phyloP scores from a whole-genome alignment of 2,797 vertebrate genomes.

The Champsocephalus esox region DNA sequence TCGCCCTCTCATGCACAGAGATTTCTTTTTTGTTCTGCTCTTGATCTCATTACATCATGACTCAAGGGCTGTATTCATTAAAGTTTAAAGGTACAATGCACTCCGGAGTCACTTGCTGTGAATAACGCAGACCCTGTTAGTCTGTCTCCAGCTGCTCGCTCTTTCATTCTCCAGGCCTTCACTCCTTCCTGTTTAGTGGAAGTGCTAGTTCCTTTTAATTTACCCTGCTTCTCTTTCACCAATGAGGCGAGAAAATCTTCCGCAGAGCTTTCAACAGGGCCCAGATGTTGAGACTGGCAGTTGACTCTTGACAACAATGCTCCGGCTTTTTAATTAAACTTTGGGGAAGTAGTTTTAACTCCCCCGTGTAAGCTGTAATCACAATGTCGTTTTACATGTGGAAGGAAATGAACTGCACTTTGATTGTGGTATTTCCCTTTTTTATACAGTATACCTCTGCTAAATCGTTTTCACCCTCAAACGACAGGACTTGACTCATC shows the following conservation, averaged over 20 bases:
- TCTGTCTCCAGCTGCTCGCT: slow-evolving; percentile 46
- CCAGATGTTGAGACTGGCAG: slow-evolving; percentile 79
- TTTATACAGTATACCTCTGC: slow-evolving; percentile 6
- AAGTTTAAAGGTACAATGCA: slow-evolving; percentile 82
- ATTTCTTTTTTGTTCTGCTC: slow-evolving; percentile 65
- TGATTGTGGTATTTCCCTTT: slow-evolving; percentile 38
- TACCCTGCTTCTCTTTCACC: slow-evolving; percentile 52
- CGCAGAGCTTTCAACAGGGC: slow-evolving; percentile 56
- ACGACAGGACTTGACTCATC: slow-evolving; percentile 47
- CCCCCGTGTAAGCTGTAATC: slow-evolving; percentile 41
- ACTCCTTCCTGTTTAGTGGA: slow-evolving; percentile 32
- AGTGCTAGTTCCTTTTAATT: slow-evolving; percentile 51
- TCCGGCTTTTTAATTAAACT: slow-evolving; percentile 80
- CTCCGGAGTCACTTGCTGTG: slow-evolving; percentile 73
- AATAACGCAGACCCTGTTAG: slow-evolving; percentile 71
- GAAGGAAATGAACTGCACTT: slow-evolving; percentile 44
- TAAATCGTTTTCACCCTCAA: slow-evolving; percentile 36
- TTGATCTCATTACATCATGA: slow-evolving; percentile 83
- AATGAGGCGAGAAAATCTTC: slow-evolving; percentile 63
- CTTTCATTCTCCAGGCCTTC: slow-evolving; percentile 42
- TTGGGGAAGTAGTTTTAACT: slow-evolving; percentile 69
- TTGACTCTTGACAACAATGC: slow-evolving; percentile 61
- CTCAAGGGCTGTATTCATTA: slow-evolving; percentile 83
- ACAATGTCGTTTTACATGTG: slow-evolving; percentile 33
- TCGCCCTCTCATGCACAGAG: slow-evolving; percentile 40